Percentiles rank a stretch among this genome's conserved stretches.
phyloP scores from a whole-genome alignment of 1,140 invertebrate genomes.

The Muscidifurax raptorellus region DNA sequence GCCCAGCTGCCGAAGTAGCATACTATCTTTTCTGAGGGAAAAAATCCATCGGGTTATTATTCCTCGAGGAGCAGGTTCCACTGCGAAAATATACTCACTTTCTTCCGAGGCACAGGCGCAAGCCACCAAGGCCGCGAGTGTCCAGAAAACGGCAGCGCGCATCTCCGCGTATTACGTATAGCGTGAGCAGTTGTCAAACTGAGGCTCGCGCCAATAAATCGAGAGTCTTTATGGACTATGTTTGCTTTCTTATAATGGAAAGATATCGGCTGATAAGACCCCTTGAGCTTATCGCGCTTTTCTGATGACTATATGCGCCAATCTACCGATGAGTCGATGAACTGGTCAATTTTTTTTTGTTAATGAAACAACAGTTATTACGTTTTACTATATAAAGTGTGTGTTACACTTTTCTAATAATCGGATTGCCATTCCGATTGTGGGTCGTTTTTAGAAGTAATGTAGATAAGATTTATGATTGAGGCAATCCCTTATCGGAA shows the following conservation, averaged over 20 bases:
- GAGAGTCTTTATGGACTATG: not conserved
- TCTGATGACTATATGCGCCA: not conserved
- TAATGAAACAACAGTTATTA: too few species aligned
- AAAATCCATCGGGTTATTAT: not conserved
- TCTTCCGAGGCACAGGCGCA: not conserved
- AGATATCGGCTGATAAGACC: not conserved
- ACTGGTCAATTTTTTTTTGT: not conserved
- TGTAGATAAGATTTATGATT: too few species aligned
- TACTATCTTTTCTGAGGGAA: constrained; percentile 77
- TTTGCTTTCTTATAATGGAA: constrained; percentile 3
- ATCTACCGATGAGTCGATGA: not conserved
- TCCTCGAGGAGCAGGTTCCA: too few species aligned
- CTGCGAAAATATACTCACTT: constrained; percentile 36
- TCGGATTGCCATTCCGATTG: too few species aligned
- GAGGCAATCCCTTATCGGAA: too few species aligned
- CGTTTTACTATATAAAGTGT: too few species aligned
- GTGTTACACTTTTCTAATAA: too few species aligned
- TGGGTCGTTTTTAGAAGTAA: too few species aligned
- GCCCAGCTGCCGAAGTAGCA: constrained; percentile 82
- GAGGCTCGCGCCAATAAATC: not conserved
- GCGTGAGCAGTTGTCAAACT: not conserved
- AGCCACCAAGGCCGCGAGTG: not conserved
- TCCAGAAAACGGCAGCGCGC: not conserved
- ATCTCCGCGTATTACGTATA: not conserved
- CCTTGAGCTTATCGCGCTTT: not conserved